Evolutionary conservation across 2,113 vertebrate genomes (phyloP), one percentile per base, ranked within the genome.

Genomic region (Amphiprion percula): DNA sequence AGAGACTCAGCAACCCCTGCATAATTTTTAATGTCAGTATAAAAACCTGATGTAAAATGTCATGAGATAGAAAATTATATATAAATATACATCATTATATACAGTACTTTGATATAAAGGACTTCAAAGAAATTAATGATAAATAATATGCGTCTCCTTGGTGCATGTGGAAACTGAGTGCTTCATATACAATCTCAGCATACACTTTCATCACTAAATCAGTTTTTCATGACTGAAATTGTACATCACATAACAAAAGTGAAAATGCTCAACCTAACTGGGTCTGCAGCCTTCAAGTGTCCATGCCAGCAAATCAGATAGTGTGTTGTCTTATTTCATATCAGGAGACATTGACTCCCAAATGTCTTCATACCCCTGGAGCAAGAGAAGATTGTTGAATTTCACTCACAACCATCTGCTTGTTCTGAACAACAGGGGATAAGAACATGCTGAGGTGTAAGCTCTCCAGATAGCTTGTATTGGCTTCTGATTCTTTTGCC

Each of bases 361-460:
- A 54, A 77, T 63, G 80, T 87, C 85, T 78, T 74, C 67, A 81
- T 83, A 85, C 80, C 88, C 92, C 89, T 59, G 87, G 86, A 93
- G 91, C 90, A 82, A 90, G 83, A 61, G 55, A 88, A 78, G 82
- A 84, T 74, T 82, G 90, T 86, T 87, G 82, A 85, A 86, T 86
- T 85, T 93, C 74, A 68, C 56, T 76, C 77, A 85, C 6, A 92
- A 87, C 79, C 89, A 93, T 92, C 87, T 92, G 91, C 83, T 87
- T 87, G 79, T 82, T 89, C 65, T 77, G 72, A 90, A 84, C 84
- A 76, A 87, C 88, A 83, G 80, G 89, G 91, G 91, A 91, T 80
- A 83, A 87, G 85, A 91, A 72, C 74, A 78, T 74, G 79, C 80
- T 87, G 79, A 87, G 71, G 80, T 85, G 85, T 75, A 86, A 72